A percentile compares a stretch with the other conserved stretches of the same genome.
Evolutionary conservation across 1,140 invertebrate species (phyloP).

Genomic region (Drosophila punjabiensis): DNA sequence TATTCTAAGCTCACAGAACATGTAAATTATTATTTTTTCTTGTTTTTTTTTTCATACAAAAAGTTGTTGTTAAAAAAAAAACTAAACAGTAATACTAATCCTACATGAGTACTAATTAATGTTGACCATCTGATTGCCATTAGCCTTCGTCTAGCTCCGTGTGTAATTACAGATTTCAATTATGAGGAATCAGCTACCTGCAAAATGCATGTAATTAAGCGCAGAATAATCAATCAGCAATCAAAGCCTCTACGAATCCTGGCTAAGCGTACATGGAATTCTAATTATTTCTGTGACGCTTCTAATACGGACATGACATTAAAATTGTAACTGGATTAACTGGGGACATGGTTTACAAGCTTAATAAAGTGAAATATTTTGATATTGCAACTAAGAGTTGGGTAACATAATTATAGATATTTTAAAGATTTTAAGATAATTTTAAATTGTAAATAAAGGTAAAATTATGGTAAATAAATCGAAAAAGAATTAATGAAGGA

Average conservation of each 20-base stretch:
- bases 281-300: conserved; percentile 11
- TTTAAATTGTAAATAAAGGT: too few relatives aligned
- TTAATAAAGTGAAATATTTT: background rate
- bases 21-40: background rate
- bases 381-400: background rate
- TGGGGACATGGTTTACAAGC: background rate
- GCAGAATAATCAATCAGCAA: conserved; percentile 42
- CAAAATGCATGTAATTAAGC: conserved; percentile 31
- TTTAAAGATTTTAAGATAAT: background rate
- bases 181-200: conserved; percentile 5
- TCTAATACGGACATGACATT: background rate
- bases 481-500: background rate
- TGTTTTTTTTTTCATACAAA: background rate
- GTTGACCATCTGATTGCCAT: background rate
- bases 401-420: background rate
- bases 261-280: conserved; percentile 3
- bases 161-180: conserved; percentile 15
- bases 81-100: background rate
- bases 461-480: too few relatives aligned
- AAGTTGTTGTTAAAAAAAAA: background rate
- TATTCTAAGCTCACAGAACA: too few relatives aligned
- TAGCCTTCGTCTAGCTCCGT: background rate
- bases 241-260: background rate
- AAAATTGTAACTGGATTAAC: conserved; percentile 8
- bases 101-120: background rate